A percentile compares a stretch with the other conserved stretches of the same genome.
Conservation (phyloP, 2,113 vertebrate species). For the Phylloscopus trochilus region DNA sequence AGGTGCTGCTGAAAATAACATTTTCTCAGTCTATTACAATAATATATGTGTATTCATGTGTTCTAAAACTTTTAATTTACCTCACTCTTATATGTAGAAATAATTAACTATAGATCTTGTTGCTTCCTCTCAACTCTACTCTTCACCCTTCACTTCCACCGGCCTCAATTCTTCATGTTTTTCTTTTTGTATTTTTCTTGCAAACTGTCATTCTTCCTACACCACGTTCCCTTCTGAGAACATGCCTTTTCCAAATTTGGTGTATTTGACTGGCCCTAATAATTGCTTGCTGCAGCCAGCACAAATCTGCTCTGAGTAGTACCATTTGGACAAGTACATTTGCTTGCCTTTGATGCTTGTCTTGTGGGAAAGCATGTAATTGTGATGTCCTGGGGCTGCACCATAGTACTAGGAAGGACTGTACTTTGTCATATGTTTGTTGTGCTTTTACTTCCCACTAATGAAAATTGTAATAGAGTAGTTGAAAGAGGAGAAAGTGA, state of each 20-base stretch:
- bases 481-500: not conserved
- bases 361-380: not conserved
- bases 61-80: not conserved
- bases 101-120: not conserved
- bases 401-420: not conserved
- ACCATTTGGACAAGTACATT: not conserved
- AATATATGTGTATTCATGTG: not conserved
- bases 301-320: not conserved
- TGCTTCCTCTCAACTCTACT: not conserved
- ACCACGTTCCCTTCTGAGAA: not conserved
- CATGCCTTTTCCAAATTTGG: not conserved
- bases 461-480: not conserved
- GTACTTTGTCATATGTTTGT: not conserved
- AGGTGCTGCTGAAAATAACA: not conserved
- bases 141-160: rapidly evolving
- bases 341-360: not conserved
- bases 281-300: not conserved
- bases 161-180: not conserved
- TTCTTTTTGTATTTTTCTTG: not conserved
- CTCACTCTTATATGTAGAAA: not conserved
- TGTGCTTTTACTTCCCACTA: conserved; percentile 32
- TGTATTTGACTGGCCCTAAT: not conserved
- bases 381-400: not conserved
- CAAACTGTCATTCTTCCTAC: not conserved
- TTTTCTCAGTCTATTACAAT: not conserved